Percentiles rank a stretch among this genome's conserved stretches.
phyloP scores from a whole-genome alignment of 2,888 invertebrate species.

The Cerastis rubricosa region DNA sequence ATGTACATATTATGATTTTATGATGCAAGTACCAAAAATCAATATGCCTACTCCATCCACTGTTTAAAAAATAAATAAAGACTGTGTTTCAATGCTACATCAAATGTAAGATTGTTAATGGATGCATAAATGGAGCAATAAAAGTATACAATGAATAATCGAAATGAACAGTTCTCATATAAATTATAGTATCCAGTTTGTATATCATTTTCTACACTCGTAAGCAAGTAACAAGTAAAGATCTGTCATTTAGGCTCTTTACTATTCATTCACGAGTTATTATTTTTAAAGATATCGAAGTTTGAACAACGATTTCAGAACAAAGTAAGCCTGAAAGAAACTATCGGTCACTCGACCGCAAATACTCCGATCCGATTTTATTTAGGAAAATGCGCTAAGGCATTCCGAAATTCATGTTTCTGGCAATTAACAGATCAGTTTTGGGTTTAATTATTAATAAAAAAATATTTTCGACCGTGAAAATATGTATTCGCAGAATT shows the following conservation, averaged over 20 bases:
- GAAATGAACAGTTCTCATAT: slow-evolving; percentile 25
- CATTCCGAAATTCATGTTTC: neutral
- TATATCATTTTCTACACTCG: slow-evolving; percentile 22
- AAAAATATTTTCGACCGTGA: neutral
- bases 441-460: neutral
- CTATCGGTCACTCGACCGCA: slow-evolving; percentile 11
- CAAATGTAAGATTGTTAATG: neutral
- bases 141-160: slow-evolving; percentile 4
- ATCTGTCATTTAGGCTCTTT: neutral
- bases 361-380: neutral
- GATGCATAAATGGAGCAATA: neutral
- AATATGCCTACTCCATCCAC: neutral
- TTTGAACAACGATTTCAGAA: slow-evolving; percentile 13
- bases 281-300: neutral
- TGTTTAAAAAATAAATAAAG: neutral
- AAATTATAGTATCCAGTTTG: slow-evolving; percentile 6
- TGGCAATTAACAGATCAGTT: neutral
- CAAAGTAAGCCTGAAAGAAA: slow-evolving; percentile 14
- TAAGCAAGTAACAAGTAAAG: slow-evolving; percentile 5
- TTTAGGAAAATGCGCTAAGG: neutral
- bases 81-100: slow-evolving; percentile 18
- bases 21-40: neutral
- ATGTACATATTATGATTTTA: neutral
- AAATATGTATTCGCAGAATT: neutral
- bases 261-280: neutral